These are phyloP conservation scores for Brachystomella parvula DNA, from an alignment of 1,140 invertebrate species.

Conservation along the genomic window DNA sequence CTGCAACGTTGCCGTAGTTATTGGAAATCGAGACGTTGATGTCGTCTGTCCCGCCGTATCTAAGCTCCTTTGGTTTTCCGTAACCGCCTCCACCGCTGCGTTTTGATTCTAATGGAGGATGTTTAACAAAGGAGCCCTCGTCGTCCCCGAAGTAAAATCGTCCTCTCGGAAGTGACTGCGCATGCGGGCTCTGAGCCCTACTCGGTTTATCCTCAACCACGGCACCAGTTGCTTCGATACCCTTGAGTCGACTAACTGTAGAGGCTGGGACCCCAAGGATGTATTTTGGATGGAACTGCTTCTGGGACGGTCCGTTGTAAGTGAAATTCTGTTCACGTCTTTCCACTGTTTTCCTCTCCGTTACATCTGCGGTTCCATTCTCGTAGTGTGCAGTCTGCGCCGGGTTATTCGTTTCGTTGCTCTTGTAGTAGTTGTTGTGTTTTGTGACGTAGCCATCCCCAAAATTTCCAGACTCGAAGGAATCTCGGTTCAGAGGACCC, in stretches of 20 bases:
- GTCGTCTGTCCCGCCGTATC: slow-evolving; percentile 40
- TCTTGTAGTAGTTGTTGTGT: slow-evolving; percentile 37
- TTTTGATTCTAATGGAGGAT: background rate
- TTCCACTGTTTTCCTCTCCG: slow-evolving; percentile 36
- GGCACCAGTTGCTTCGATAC: slow-evolving; percentile 45
- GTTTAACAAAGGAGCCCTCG: slow-evolving; percentile 22
- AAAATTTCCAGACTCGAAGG: slow-evolving; percentile 27
- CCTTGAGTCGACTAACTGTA: slow-evolving; percentile 65
- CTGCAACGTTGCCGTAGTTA: slow-evolving; percentile 41
- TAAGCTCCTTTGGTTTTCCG: slow-evolving; percentile 38
- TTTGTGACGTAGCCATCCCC: slow-evolving; percentile 34
- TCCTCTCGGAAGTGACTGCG: slow-evolving; percentile 65
- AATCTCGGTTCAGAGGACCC: slow-evolving; percentile 22
- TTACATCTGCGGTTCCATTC: slow-evolving; percentile 36
- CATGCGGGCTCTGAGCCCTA: slow-evolving; percentile 52
- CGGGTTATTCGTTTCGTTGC: slow-evolving; percentile 35
- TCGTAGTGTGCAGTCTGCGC: slow-evolving; percentile 33
- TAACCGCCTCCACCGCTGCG: background rate
- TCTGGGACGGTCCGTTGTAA: slow-evolving; percentile 36
- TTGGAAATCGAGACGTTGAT: slow-evolving; percentile 68
- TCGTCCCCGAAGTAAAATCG: slow-evolving; percentile 35
- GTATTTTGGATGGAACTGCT: slow-evolving; percentile 37
- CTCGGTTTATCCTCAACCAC: slow-evolving; percentile 43
- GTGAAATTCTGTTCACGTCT: slow-evolving; percentile 30
- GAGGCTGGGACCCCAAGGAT: slow-evolving; percentile 42